A percentile compares a stretch with the other conserved stretches of the same genome.
phyloP scores from a whole-genome alignment of 1,140 invertebrate genomes.

The Drosophila sucinea region DNA sequence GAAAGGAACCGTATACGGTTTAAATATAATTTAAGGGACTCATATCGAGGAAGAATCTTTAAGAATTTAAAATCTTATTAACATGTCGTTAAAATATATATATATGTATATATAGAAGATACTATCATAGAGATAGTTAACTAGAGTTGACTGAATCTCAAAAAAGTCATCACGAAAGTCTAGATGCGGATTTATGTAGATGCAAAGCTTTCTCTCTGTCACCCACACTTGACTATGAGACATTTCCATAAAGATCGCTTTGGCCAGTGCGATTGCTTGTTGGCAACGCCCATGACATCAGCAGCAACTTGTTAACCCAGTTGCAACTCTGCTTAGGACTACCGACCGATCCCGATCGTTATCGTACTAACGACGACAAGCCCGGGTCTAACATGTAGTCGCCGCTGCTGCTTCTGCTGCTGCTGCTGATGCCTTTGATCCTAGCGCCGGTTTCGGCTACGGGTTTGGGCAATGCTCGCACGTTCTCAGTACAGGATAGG shows the following conservation, averaged over 20 bases:
- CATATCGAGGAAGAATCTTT: too few relatives aligned
- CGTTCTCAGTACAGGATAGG: slow-evolving; percentile 19
- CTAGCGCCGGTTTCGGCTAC: slow-evolving; percentile 47
- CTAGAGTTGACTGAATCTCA: too few relatives aligned
- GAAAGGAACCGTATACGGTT: too few relatives aligned
- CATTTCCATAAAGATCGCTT: slow-evolving; percentile 22
- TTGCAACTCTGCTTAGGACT: slow-evolving; percentile 72
- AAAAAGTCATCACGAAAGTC: not conserved
- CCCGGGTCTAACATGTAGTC: slow-evolving; percentile 57
- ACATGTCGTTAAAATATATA: too few relatives aligned
- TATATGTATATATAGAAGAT: too few relatives aligned
- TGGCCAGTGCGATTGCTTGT: slow-evolving; percentile 6
- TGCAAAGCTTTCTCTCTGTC: slow-evolving; percentile 18
- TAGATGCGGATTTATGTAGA: not conserved
- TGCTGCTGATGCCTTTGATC: slow-evolving; percentile 65
- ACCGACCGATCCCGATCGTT: slow-evolving; percentile 36
- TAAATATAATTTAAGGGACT: too few relatives aligned
- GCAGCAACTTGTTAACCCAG: slow-evolving; percentile 75
- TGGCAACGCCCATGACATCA: slow-evolving; percentile 68
- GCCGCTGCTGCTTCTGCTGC: slow-evolving; percentile 23
- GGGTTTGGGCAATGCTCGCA: slow-evolving; percentile 36
- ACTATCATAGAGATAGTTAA: too few relatives aligned
- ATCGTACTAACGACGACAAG: slow-evolving; percentile 34
- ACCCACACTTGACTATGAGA: slow-evolving; percentile 39
- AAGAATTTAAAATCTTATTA: too few relatives aligned